Conservation (phyloP, 2,113 vertebrate genomes). For the Protomyctophum bolini region DNA sequence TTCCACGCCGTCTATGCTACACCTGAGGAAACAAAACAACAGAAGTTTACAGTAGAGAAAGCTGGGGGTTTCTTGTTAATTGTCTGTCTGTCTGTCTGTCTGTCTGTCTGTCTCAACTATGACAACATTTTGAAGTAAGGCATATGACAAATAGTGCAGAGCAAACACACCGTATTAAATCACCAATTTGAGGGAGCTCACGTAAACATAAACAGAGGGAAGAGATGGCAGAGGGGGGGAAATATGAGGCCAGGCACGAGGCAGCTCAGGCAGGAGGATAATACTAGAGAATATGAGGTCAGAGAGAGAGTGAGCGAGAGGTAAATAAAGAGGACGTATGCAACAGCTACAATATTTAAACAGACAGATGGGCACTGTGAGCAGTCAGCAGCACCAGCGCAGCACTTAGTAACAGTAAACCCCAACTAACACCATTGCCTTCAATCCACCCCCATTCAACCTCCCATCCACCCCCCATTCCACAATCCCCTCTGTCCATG, state of each 20-base stretch:
- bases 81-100: slow-evolving; percentile 1
- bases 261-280: slow-evolving; percentile 34
- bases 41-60: neutral
- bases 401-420: slow-evolving; percentile 62
- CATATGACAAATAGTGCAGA: neutral
- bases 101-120: neutral
- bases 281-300: slow-evolving; percentile 44
- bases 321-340: slow-evolving; percentile 26
- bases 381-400: slow-evolving; percentile 66
- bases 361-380: slow-evolving; percentile 70
- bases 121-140: neutral
- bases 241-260: slow-evolving; percentile 30
- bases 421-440: slow-evolving; percentile 47
- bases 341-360: slow-evolving; percentile 41
- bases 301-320: slow-evolving; percentile 29
- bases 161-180: neutral
- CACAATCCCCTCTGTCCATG: slow-evolving; percentile 36
- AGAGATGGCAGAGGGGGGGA: slow-evolving; percentile 37
- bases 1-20: slow-evolving; percentile 92
- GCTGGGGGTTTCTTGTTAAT: neutral
- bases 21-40: slow-evolving; percentile 72
- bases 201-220: slow-evolving; percentile 30
- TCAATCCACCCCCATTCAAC: neutral
- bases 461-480: slow-evolving; percentile 17
- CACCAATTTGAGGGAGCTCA: slow-evolving; percentile 15